A percentile compares a stretch with the other conserved stretches of the same genome.
These are phyloP conservation scores for Julus scanicus DNA, from an alignment of 2,888 invertebrate species.

Conservation along the genomic window DNA sequence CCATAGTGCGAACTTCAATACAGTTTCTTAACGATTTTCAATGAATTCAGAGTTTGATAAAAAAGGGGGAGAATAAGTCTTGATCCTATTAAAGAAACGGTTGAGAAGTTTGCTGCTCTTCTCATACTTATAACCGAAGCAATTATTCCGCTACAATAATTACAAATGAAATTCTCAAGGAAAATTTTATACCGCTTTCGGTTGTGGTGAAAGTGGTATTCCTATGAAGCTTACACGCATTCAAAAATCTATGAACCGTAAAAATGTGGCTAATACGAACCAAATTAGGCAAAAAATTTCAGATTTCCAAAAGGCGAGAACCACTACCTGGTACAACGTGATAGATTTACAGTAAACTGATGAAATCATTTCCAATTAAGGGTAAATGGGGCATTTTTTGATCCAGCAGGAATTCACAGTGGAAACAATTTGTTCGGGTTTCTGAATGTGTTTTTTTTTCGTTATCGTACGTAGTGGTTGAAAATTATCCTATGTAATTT, in stretches of 20 bases:
- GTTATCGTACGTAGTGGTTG: not conserved
- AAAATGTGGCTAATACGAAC: not conserved
- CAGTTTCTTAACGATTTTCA: not conserved
- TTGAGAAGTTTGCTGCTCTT: not conserved
- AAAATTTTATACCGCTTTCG: not conserved
- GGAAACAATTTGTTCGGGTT: constrained; percentile 49
- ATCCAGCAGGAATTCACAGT: not conserved
- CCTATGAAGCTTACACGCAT: not conserved
- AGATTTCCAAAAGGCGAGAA: not conserved
- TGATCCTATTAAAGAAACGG: not conserved
- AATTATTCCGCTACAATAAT: constrained; percentile 11
- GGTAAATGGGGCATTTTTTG: not conserved
- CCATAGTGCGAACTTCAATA: constrained; percentile 15
- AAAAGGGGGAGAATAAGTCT: not conserved
- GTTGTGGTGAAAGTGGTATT: not conserved
- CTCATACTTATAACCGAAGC: not conserved
- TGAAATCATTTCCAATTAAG: not conserved
- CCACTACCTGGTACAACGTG: constrained; percentile 11
- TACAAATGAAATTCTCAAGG: not conserved
- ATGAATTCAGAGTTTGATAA: constrained; percentile 6
- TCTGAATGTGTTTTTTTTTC: constrained; percentile 56
- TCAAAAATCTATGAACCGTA: not conserved
- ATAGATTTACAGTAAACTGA: not conserved
- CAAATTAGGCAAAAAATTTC: not conserved
- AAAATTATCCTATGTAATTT: too few species aligned